A percentile compares a stretch with the other conserved stretches of the same genome.
Evolutionary conservation across 1,140 invertebrate species (phyloP).

Genomic region (Lethrus apterus): DNA sequence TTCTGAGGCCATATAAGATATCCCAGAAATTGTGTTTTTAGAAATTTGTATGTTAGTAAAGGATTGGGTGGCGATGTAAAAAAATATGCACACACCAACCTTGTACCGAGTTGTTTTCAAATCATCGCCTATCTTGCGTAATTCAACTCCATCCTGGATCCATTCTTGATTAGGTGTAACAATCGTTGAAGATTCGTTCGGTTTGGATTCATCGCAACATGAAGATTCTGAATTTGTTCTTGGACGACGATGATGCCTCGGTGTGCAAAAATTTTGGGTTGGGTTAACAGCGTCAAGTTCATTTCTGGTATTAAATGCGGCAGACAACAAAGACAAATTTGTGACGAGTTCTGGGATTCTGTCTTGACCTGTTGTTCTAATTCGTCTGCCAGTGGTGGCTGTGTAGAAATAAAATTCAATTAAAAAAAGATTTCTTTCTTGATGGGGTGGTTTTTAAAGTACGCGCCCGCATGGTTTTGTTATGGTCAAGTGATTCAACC

Average conservation of each 20-base stretch:
- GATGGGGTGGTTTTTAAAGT: not conserved
- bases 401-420: constrained; percentile 5
- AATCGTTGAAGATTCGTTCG: constrained; percentile 14
- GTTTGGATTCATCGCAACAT: constrained; percentile 26
- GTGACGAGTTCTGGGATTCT: constrained; percentile 19
- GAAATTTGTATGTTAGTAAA: not conserved
- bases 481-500: too few species aligned
- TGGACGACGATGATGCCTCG: constrained; percentile 9
- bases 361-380: constrained; percentile 10
- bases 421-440: not conserved
- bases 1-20: constrained; percentile 1
- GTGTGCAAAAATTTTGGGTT: not conserved
- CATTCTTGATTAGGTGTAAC: constrained; percentile 24
- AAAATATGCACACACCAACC: constrained; percentile 20
- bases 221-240: constrained; percentile 26
- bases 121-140: constrained; percentile 31
- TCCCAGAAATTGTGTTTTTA: constrained; percentile 1
- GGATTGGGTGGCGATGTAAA: not conserved
- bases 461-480: not conserved
- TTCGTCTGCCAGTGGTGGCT: not conserved
- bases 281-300: not conserved
- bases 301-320: constrained; percentile 7
- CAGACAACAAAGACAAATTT: constrained; percentile 18
- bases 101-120: constrained; percentile 19
- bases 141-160: constrained; percentile 33